Conservation (phyloP, 2,888 invertebrate genomes). For the Ernsta delagoae region DNA sequence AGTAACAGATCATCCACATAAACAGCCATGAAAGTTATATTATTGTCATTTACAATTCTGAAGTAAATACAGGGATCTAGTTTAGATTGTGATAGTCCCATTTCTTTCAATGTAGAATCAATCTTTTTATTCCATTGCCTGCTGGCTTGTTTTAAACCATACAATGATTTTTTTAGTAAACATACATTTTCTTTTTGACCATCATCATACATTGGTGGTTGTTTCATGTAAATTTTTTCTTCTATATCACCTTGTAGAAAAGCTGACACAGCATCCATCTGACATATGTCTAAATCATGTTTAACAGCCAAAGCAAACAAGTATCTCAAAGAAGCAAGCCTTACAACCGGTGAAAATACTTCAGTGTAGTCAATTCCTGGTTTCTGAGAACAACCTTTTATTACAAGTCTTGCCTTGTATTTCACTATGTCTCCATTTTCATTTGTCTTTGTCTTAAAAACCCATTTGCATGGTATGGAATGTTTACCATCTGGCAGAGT, state of each 20-base stretch:
- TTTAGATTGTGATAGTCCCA: neutral
- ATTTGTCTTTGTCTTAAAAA: constrained; percentile 44
- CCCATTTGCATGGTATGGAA: constrained; percentile 47
- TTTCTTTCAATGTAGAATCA: neutral
- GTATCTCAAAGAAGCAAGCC: constrained; percentile 36
- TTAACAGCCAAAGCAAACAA: constrained; percentile 31
- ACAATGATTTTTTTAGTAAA: neutral
- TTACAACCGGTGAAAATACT: constrained; percentile 39
- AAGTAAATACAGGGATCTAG: neutral
- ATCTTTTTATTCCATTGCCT: neutral
- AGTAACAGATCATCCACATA: neutral
- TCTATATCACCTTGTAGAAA: neutral
- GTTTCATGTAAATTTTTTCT: neutral
- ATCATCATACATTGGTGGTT: neutral
- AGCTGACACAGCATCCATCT: neutral
- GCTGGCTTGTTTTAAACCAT: neutral
- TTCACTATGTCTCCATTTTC: constrained; percentile 40
- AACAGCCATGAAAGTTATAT: neutral
- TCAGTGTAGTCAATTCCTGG: constrained; percentile 38
- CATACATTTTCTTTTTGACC: neutral
- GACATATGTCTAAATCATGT: neutral
- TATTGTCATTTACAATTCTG: neutral
- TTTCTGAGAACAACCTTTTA: constrained; percentile 47
- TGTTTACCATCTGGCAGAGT: neutral
- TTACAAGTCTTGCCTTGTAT: constrained; percentile 47